These are phyloP conservation scores for Lophius piscatorius DNA, from an alignment of 2,113 vertebrate genomes.

Conservation along the genomic window DNA sequence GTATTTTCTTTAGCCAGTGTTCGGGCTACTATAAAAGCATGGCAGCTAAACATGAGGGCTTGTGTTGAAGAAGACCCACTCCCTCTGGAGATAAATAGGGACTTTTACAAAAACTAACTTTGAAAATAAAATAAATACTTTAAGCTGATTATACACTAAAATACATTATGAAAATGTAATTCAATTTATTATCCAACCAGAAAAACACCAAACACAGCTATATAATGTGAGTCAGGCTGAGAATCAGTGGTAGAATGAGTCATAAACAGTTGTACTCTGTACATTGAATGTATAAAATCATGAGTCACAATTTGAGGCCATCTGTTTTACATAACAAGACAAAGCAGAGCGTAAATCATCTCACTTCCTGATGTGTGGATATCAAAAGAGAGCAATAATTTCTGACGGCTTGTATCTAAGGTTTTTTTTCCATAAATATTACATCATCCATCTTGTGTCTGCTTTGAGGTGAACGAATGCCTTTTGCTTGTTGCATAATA, in stretches of 20 bases:
- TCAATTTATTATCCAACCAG: no score
- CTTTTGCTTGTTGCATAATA: neutral
- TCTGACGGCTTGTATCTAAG: no score
- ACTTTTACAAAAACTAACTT: no score
- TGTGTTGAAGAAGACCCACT: no score
- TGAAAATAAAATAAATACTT: no score
- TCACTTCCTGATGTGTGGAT: neutral
- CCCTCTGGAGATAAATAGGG: no score
- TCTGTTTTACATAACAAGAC: conserved; percentile 15
- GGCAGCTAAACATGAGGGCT: no score
- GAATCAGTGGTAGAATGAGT: neutral
- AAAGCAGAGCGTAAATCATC: neutral
- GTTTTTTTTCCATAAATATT: neutral
- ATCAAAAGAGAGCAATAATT: conserved; percentile 18
- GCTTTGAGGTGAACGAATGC: neutral
- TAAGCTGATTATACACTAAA: no score
- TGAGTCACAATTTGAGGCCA: conserved; percentile 5
- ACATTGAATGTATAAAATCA: neutral
- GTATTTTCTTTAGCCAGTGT: no score
- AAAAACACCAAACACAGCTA: no score
- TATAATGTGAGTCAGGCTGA: neutral
- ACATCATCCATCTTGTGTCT: neutral
- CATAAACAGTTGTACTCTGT: conserved; percentile 2
- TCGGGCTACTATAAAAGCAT: no score
- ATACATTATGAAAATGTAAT: no score